phyloP scores from a whole-genome alignment of 1,140 invertebrate genomes.

The Aculops lycopersici region DNA sequence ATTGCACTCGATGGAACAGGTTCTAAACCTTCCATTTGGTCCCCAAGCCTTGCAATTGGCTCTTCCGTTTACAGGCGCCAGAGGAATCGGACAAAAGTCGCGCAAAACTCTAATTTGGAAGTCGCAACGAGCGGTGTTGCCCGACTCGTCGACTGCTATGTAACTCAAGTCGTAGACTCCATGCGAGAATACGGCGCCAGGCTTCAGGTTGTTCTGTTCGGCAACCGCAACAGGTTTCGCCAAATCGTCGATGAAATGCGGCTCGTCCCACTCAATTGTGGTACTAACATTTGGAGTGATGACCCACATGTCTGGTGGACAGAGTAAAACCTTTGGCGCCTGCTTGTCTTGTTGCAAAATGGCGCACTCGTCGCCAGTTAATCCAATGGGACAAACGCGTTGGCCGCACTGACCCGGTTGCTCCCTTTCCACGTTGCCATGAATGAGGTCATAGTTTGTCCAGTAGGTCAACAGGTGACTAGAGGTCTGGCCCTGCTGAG shows the following conservation, averaged over 20 bases:
- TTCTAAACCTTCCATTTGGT: conserved; percentile 28
- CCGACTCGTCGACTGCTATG: conserved; percentile 56
- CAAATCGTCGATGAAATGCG: conserved; percentile 57
- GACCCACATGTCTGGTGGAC: conserved; percentile 45
- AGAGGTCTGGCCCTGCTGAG: neutral
- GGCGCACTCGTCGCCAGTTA: conserved; percentile 44
- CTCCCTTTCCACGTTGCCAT: conserved; percentile 57
- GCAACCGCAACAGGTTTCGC: conserved; percentile 33
- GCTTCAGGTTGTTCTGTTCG: conserved; percentile 50
- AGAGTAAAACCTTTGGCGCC: conserved; percentile 50
- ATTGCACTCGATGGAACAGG: conserved; percentile 55
- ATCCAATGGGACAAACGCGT: conserved; percentile 46
- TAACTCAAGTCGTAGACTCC: conserved; percentile 71
- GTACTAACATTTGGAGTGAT: conserved; percentile 65
- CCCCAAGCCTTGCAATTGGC: conserved; percentile 83
- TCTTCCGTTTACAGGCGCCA: conserved; percentile 53
- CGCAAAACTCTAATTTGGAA: conserved; percentile 71
- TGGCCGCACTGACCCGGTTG: conserved; percentile 68
- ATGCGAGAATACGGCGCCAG: conserved; percentile 65
- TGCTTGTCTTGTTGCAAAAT: conserved; percentile 48
- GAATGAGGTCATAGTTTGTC: conserved; percentile 53
- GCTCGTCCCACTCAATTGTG: conserved; percentile 71
- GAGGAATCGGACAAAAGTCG: conserved; percentile 53
- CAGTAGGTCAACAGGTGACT: conserved; percentile 33
- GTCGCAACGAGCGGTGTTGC: conserved; percentile 57